Evolutionary conservation across 2,797 vertebrate species (phyloP).

Genomic region (Gouania willdenowi): DNA sequence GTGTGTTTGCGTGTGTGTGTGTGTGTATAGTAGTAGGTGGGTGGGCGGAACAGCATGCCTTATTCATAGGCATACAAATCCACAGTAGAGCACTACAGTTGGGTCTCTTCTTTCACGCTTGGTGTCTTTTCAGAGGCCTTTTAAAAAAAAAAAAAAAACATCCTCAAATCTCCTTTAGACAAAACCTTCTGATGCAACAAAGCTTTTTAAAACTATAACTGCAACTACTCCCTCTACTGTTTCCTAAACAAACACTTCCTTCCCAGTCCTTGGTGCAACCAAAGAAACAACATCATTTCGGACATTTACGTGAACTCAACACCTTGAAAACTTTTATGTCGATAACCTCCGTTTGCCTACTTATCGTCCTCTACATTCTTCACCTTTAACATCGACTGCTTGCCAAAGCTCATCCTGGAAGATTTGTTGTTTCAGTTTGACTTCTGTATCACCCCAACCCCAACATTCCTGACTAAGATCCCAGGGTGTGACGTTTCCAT

Average conservation of each 20-base stretch:
- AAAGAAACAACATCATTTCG: background rate
- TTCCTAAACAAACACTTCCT: background rate
- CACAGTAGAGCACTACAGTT: conserved; percentile 19
- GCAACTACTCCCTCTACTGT: conserved; percentile 14
- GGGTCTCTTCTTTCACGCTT: conserved; percentile 1
- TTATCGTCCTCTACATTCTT: background rate
- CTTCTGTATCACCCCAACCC: background rate
- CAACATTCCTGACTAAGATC: conserved; percentile 6
- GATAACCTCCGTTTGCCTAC: background rate
- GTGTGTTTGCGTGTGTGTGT: background rate
- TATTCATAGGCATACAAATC: conserved; percentile 12
- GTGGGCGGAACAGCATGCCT: conserved; percentile 11
- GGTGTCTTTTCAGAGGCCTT: background rate
- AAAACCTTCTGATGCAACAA: background rate
- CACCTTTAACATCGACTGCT: conserved; percentile 1
- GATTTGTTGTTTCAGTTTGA: background rate
- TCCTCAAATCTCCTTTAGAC: background rate
- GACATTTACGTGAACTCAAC: too few species aligned
- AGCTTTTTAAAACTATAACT: conserved; percentile 5
- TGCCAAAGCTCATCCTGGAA: background rate
- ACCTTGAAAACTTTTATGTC: too few species aligned
- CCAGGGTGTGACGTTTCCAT: conserved; percentile 1
- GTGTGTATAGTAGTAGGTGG: background rate
- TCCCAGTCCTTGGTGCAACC: background rate
- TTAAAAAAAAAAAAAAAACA: conserved; percentile 1